Base-by-base conservation (phyloP, 2,888 invertebrate genomes). In the Crocallis elinguaria region DNA sequence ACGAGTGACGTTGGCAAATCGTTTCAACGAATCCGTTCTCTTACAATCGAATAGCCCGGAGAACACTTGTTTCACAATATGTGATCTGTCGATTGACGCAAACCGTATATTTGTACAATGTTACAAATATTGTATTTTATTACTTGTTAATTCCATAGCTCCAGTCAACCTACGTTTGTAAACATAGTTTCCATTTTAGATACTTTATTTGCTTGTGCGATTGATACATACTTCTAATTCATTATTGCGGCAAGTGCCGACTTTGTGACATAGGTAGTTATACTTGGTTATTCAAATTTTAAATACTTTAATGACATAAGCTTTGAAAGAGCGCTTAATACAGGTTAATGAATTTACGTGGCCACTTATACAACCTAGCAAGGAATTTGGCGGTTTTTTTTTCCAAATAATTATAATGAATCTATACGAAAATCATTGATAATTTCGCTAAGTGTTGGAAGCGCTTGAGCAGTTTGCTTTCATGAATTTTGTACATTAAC, bases 101-200 rank as follows among this genome's bases (percentile, higher is more conserved):
- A 52, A 45, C 57, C 71, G 55, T 30, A 33, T 52, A 67, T 60
- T 60, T 66, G 61, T 63, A 32, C 50, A 44, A 41, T 63, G 63
- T 50, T 56, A 54, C 54, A 57, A 64, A 69, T 65, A 63, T 62
- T 59, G 41, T 58, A 49, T 67, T 73, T 71, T 72, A 71, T 71
- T 63, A 56, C 58, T 60, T 67, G 71, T 66, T 67, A 70, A 69
- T 73, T 71, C 57, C 49, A 63, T 56, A 42, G 51, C 51, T 27
- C n/a, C 12, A 19, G 49, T 45, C 36, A 19, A n/a, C 23, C 41
- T 42, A 38, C 16, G 49, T 32, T 29, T 3, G 38, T 32, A 42
- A 37, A 42, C 5, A 45, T 8, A 13, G 8, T 23, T 36, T 38
- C 27, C 29, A 12, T 42, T 36, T 36, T 21, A 36, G 42, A 42